Evolutionary conservation across 2,888 invertebrate species (phyloP), one percentile per base, ranked within the genome.

Genomic region (Nineta flava): DNA sequence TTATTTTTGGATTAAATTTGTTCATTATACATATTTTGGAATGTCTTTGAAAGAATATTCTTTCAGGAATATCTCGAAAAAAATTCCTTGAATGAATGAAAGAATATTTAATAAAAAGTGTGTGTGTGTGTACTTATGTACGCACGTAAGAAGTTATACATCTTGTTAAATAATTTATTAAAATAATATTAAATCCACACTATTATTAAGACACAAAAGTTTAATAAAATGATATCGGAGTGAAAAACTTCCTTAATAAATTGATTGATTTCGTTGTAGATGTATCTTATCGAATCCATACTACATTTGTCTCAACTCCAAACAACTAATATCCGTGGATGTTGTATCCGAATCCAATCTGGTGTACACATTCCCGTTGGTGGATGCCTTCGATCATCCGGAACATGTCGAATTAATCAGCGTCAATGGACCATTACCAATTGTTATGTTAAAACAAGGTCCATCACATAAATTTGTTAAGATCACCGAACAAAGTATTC

Each of bases 201-300:
- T n/a, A n/a, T n/a, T n/a, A n/a, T n/a, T n/a, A n/a, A n/a, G n/a
- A n/a, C n/a, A n/a, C n/a, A n/a, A n/a, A n/a, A n/a, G n/a, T n/a
- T n/a, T n/a, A n/a, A n/a, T n/a, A n/a, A n/a, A n/a, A n/a, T n/a
- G n/a, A n/a, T n/a, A n/a, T n/a, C n/a, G n/a, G n/a, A n/a, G n/a
- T n/a, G n/a, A n/a, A n/a, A n/a, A n/a, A n/a, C n/a, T n/a, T n/a
- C n/a, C n/a, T 3, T 26, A 26, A 26, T 26, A 6, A 7, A 26
- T 26, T 26, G 26, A 26, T 26, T 26, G 4, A 6, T 63, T 53
- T 50, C 17, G 46, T 61, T 71, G 48, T 66, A 77, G 77, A 54
- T 87, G 87, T 62, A 62, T 77, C 7, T 57, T 81, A 48, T 71
- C 79, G 32, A 73, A 74, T 1, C 74, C 77, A 6, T 78, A 76